Evolutionary conservation across 2,113 vertebrate species (phyloP).

Genomic region (Saccopteryx bilineata): DNA sequence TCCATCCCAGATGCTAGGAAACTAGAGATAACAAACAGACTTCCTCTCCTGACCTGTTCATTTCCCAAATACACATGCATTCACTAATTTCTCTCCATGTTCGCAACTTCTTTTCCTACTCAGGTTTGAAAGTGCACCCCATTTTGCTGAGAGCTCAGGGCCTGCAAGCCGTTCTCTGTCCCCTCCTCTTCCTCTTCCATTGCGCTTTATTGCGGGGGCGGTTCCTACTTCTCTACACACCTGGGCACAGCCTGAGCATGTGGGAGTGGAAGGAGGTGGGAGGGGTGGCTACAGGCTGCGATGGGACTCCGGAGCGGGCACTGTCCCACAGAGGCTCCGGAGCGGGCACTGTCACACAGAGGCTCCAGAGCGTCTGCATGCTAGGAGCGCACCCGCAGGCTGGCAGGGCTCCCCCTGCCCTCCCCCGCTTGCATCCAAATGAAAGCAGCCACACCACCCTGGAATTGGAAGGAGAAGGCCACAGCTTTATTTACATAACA

Average conservation of each 20-base stretch:
- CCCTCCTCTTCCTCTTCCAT: rapidly evolving
- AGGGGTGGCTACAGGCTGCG: neutral
- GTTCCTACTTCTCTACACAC: neutral
- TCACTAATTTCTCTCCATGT: neutral
- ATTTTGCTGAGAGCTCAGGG: neutral
- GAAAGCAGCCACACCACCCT: slow-evolving; percentile 34
- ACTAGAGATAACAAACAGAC: slow-evolving; percentile 2
- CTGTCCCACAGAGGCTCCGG: no score
- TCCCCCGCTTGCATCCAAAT: neutral
- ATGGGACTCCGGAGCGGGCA: neutral
- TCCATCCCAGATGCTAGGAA: neutral
- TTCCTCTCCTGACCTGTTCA: neutral
- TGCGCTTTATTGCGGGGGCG: rapidly evolving
- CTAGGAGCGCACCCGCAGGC: neutral
- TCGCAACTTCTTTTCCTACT: rapidly evolving
- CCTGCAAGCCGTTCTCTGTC: neutral
- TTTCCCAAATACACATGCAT: neutral
- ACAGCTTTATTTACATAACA: slow-evolving; percentile 72
- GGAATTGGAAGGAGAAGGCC: slow-evolving; percentile 62
- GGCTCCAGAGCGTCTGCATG: neutral
- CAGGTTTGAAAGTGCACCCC: no score
- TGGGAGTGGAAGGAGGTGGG: neutral
- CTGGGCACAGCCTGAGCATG: neutral
- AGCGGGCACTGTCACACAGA: slow-evolving; percentile 38
- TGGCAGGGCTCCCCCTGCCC: neutral